These are phyloP conservation scores for Geotrupes spiniger DNA, from an alignment of 2,888 invertebrate species.

Conservation along the genomic window DNA sequence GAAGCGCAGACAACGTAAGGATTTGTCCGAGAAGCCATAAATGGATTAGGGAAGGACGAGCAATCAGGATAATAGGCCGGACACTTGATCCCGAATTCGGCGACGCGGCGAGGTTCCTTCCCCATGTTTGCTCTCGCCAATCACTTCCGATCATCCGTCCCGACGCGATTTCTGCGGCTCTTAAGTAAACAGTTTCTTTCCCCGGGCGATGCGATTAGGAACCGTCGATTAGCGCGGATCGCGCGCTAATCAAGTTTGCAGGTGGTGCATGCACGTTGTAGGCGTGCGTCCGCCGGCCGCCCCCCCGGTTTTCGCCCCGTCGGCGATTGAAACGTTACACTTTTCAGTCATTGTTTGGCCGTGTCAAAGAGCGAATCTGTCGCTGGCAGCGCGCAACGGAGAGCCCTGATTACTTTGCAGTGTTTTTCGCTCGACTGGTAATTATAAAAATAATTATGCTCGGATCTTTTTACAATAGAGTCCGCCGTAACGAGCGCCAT, in stretches of 20 bases:
- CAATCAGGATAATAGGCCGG: slow-evolving; percentile 52
- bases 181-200: background rate
- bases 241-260: too few relatives aligned
- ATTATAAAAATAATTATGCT: slow-evolving; percentile 43
- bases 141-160: slow-evolving; percentile 33
- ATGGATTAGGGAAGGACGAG: slow-evolving; percentile 49
- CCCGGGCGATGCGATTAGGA: too few relatives aligned
- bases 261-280: background rate
- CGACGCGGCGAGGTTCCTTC: slow-evolving; percentile 19
- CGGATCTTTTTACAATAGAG: slow-evolving; percentile 34
- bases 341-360: slow-evolving; percentile 33
- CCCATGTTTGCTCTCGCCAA: slow-evolving; percentile 41
- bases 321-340: slow-evolving; percentile 31
- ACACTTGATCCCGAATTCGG: slow-evolving; percentile 44
- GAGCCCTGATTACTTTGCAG: slow-evolving; percentile 30
- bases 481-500: slow-evolving; percentile 19
- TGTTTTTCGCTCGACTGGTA: slow-evolving; percentile 38
- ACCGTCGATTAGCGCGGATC: too few relatives aligned
- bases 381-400: slow-evolving; percentile 28
- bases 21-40: slow-evolving; percentile 32
- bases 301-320: slow-evolving; percentile 19
- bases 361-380: slow-evolving; percentile 31
- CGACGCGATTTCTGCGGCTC: background rate
- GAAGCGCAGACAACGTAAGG: background rate
- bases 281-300: slow-evolving; percentile 8